Evolutionary conservation across 1,140 invertebrate species (phyloP), one percentile per base, ranked within the genome.

Genomic region (Physella acuta): DNA sequence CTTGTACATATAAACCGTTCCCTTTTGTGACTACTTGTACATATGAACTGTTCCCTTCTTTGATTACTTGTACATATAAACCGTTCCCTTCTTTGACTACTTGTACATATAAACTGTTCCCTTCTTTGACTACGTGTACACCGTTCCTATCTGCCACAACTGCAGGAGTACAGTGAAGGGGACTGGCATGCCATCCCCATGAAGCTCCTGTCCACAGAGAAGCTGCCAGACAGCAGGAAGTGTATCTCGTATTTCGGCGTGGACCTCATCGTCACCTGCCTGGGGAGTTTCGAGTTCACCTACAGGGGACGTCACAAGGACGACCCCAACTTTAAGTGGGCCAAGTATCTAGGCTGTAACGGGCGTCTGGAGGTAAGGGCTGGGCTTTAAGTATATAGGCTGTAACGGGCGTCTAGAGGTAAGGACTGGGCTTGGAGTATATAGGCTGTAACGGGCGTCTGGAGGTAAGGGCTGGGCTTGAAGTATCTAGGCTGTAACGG

Each of bases 81-180:
- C n/a, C n/a, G n/a, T n/a, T n/a, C n/a, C n/a, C n/a, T n/a, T n/a
- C n/a, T n/a, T n/a, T n/a, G n/a, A n/a, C n/a, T n/a, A n/a, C n/a
- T n/a, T n/a, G n/a, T n/a, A n/a, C n/a, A n/a, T n/a, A n/a, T n/a
- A n/a, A n/a, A 11, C 24, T 55, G 52, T 11, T 55, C 16, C 52
- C n/a, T n/a, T n/a, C n/a, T n/a, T n/a, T n/a, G n/a, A n/a, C n/a
- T n/a, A n/a, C n/a, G n/a, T n/a, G n/a, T n/a, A n/a, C n/a, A n/a
- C n/a, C n/a, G n/a, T n/a, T n/a, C n/a, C n/a, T n/a, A n/a, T n/a
- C n/a, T n/a, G n/a, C n/a, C n/a, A n/a, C n/a, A n/a, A n/a, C n/a
- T n/a, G n/a, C 56, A 59, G 56, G 33, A 59, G 16, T 11, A 59
- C 33, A 59, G 14, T 16, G 56, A 59, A 33, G 56, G 56, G 14